Base-by-base conservation (phyloP, 1,140 invertebrate species). In the Delia radicum region DNA sequence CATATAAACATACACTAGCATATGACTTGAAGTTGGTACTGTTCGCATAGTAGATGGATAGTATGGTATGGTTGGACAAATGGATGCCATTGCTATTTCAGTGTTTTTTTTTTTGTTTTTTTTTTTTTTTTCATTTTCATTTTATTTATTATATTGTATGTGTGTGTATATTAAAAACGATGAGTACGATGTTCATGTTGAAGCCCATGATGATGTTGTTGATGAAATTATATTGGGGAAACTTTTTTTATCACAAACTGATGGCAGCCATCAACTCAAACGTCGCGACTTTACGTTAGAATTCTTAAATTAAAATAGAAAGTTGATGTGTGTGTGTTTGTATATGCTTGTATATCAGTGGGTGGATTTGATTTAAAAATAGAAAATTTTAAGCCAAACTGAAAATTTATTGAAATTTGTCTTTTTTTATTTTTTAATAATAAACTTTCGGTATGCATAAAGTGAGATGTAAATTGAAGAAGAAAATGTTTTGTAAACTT, bases 181-280 rank as follows among this genome's bases (percentile, higher is more conserved):
- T 61, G 13, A 55, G 46, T 28, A 21, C 29, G 26, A 13, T 42
- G 27, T 29, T 46, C 21, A 74, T 74, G 21, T 28, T 62, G 61
- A 27, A 31, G 62, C 62, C 6, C 12, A n/a, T 27, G 55, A 55
- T 46, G 21, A 80, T 80, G 81, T 84, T 80, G 81, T 82, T 82
- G 82, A 81, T 84, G 80, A 84, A 84, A 84, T 84, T 82, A 84
- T 84, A 84, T 84, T 84, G 82, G 82, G 82, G 82, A 84, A 84
- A 84, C 81, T 81, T 84, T 82, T 78, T 76, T 77, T 74, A 73
- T 29, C 62, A 63, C 21, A 63, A 26, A 29, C n/a, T 73, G 78
- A 79, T 80, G 82, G 82, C 81, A 78, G 80, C 79, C 82, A 81
- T 75, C 79, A 80, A 78, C 79, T 78, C 79, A 74, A 78, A 71